A percentile compares a stretch with the other conserved stretches of the same genome.
Evolutionary conservation across 2,797 vertebrate genomes (phyloP).

Genomic region (Esox lucius): DNA sequence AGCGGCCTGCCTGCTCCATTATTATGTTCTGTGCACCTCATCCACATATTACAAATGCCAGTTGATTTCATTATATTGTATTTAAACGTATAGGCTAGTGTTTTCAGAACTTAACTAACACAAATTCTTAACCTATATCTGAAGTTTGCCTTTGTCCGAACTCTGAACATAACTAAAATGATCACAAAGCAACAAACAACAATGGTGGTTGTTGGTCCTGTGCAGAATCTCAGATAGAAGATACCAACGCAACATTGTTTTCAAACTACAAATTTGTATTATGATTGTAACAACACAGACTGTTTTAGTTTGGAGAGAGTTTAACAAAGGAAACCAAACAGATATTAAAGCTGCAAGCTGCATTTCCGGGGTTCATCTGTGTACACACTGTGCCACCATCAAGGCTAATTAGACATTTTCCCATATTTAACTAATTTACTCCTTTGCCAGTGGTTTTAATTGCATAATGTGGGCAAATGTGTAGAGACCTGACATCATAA

Average conservation of each 20-base stretch:
- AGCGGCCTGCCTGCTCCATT: slow-evolving; percentile 27
- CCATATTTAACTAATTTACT: no score
- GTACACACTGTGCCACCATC: no score
- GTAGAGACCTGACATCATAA: no score
- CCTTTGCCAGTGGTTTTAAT: no score
- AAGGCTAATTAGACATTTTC: no score
- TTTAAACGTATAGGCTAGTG: slow-evolving; percentile 65
- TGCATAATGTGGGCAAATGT: no score
- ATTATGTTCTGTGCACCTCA: slow-evolving; percentile 37
- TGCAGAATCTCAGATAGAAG: slow-evolving; percentile 45
- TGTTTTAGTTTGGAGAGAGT: slow-evolving; percentile 24
- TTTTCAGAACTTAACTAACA: slow-evolving; percentile 72
- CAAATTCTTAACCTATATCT: slow-evolving; percentile 65
- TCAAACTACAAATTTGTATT: slow-evolving; percentile 42
- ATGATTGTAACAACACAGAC: slow-evolving; percentile 38
- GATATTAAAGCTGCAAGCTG: no score
- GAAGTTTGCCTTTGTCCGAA: slow-evolving; percentile 64
- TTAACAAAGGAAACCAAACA: slow-evolving; percentile 31
- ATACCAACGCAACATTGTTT: slow-evolving; percentile 27
- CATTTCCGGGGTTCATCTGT: no score
- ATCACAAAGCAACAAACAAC: slow-evolving; percentile 60
- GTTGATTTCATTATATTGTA: slow-evolving; percentile 67
- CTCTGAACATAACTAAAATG: slow-evolving; percentile 50
- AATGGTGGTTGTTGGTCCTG: slow-evolving; percentile 50
- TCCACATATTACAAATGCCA: slow-evolving; percentile 67